A percentile compares a stretch with the other conserved stretches of the same genome.
Conservation (phyloP, 2,797 vertebrate species). For the Malacoctenus gilli region DNA sequence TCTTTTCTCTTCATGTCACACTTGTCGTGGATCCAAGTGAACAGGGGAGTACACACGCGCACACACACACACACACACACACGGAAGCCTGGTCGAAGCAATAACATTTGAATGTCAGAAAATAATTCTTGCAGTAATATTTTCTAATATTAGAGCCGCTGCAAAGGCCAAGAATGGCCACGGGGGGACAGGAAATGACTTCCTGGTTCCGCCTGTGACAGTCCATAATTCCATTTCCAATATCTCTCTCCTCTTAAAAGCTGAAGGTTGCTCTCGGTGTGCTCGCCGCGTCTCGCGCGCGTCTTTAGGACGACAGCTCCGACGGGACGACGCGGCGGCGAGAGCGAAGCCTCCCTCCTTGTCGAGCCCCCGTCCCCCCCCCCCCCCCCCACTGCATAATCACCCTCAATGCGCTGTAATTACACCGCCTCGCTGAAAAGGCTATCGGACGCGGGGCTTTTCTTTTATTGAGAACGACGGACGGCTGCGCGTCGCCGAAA, state of each 20-base stretch:
- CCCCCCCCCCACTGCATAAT: slow-evolving; percentile 61
- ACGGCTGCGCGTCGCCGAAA: slow-evolving; percentile 34
- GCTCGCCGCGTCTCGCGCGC: slow-evolving; percentile 58
- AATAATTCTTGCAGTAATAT: slow-evolving; percentile 80
- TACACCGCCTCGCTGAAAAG: slow-evolving; percentile 51
- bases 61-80: slow-evolving; percentile 15
- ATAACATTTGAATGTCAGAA: slow-evolving; percentile 85
- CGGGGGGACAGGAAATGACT: slow-evolving; percentile 75
- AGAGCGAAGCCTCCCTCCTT: slow-evolving; percentile 68
- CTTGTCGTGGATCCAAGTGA: slow-evolving; percentile 53
- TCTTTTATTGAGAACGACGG: slow-evolving; percentile 62
- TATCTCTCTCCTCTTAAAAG: slow-evolving; percentile 71
- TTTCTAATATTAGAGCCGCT: slow-evolving; percentile 79
- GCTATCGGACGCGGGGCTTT: slow-evolving; percentile 39
- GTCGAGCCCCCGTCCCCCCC: slow-evolving; percentile 57
- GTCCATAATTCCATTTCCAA: slow-evolving; percentile 81
- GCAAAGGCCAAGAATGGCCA: slow-evolving; percentile 79
- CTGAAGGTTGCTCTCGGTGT: slow-evolving; percentile 74
- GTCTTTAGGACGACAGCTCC: slow-evolving; percentile 64
- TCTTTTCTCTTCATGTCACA: slow-evolving; percentile 22
- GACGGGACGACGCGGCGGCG: slow-evolving; percentile 66
- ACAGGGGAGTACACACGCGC: slow-evolving; percentile 32
- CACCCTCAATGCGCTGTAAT: slow-evolving; percentile 63
- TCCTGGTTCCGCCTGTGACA: slow-evolving; percentile 68
- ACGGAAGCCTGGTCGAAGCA: slow-evolving; percentile 54